Conservation (phyloP, 2,888 invertebrate species). For the Dendrolimus houi region DNA sequence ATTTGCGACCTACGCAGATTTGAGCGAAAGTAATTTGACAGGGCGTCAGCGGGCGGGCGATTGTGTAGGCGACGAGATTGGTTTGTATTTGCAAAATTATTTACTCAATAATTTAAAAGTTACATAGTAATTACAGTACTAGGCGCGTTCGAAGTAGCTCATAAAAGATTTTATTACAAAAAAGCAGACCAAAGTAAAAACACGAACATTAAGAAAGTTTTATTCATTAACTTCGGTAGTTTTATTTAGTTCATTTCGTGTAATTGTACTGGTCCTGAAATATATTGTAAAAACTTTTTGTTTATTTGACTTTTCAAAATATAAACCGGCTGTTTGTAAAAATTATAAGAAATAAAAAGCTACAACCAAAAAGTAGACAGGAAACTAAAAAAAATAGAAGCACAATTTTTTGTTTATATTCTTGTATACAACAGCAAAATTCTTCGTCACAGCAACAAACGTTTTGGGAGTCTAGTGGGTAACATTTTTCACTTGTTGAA, state of each 20-base stretch:
- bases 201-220: slow-evolving; percentile 5
- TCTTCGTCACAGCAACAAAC: slow-evolving; percentile 35
- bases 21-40: neutral
- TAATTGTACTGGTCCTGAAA: too few relatives aligned
- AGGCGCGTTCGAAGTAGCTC: neutral
- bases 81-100: neutral
- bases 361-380: too few relatives aligned
- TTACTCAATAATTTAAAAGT: neutral
- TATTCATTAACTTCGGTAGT: slow-evolving; percentile 1
- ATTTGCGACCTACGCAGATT: neutral
- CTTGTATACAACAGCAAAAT: slow-evolving; percentile 38
- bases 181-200: neutral
- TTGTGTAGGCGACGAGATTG: neutral
- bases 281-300: too few relatives aligned
- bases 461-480: slow-evolving; percentile 28
- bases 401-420: slow-evolving; percentile 10
- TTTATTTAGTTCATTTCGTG: too few relatives aligned
- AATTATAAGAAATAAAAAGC: slow-evolving; percentile 10
- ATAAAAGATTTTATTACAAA: slow-evolving; percentile 1
- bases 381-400: slow-evolving; percentile 9
- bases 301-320: neutral
- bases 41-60: neutral
- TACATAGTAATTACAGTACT: neutral
- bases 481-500: slow-evolving; percentile 36
- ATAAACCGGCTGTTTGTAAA: neutral